Evolutionary conservation across 2,113 vertebrate species (phyloP), one percentile per base, ranked within the genome.

Genomic region (Phyllostomus discolor): DNA sequence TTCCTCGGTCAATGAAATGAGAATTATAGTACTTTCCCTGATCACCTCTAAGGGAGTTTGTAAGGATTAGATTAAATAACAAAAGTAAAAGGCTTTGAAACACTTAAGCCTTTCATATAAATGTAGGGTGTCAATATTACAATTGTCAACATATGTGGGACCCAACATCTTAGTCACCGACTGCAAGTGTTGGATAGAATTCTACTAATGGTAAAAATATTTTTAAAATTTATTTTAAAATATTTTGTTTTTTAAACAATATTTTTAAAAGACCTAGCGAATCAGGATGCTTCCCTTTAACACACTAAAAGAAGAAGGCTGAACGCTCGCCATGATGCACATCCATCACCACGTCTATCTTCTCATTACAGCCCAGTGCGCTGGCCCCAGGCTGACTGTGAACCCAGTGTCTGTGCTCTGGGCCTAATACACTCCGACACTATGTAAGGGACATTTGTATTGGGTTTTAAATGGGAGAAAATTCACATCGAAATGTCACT

Each of bases 381-480:
- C 10, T 6, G 2, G 41, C 50, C 50, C 24, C 35, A 5, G 88
- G 95, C 78, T 84, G 41, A 81, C 69, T 38, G 0, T n/a, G 12
- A 80, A 35, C 57, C 50, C 89, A 91, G 19, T 14, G 10, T 59
- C 67, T 62, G 7, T 91, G 62, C 48, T 95, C 69, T 95, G 43
- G 79, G 94, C 67, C 16, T 52, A 91, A 66, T 57, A n/a, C 24
- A 72, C 48, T 92, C 81, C 66, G 94, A 72, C 88, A 78, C 19
- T 57, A 16, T 96, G 96, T 83, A 86, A 96, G 95, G 85, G 46
- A 90, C 73, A 14, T 93, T 15, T 22, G 16, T 88, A 57, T 73
- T 72, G 41, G 67, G 48, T 79, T 69, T 85, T 89, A 90, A 97
- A 1, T 76, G 28, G 38, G 26, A 97, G 67, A 94, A 93, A 96